Conservation (phyloP, 1,140 invertebrate genomes). For the Rhyzopertha dominica region DNA sequence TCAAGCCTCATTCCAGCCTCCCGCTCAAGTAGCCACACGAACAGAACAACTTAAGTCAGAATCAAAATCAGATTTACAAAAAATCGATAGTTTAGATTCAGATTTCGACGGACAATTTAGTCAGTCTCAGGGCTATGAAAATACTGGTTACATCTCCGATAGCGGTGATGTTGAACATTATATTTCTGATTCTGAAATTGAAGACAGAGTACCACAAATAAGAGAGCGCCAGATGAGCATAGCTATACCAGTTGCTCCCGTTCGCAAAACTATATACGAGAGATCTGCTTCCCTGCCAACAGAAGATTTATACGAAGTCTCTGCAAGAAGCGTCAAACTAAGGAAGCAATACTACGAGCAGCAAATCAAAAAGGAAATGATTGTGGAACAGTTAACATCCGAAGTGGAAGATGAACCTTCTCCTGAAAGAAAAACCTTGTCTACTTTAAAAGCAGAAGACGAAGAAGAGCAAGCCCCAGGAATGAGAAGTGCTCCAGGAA, state of each 20-base stretch:
- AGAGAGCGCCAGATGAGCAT: constrained; percentile 43
- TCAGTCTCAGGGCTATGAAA: constrained; percentile 33
- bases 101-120: constrained; percentile 30
- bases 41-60: constrained; percentile 1
- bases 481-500: constrained; percentile 14
- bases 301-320: constrained; percentile 44
- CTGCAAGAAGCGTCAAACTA: constrained; percentile 38
- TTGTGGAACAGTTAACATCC: constrained; percentile 47
- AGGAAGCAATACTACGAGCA: constrained; percentile 49
- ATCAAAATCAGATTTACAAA: constrained; percentile 16
- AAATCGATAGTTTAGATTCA: constrained; percentile 37
- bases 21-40: constrained; percentile 21
- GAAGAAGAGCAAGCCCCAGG: constrained; percentile 21
- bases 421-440: constrained; percentile 45
- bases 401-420: constrained; percentile 50
- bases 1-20: constrained; percentile 36
- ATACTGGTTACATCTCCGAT: constrained; percentile 43
- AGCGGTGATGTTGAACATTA: constrained; percentile 43
- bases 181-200: constrained; percentile 44
- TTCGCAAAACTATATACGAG: constrained; percentile 46
- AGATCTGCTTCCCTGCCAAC: constrained; percentile 48
- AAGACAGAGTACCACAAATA: constrained; percentile 44
- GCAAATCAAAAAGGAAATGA: constrained; percentile 50
- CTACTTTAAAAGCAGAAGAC: constrained; percentile 11
- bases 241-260: constrained; percentile 31